These are phyloP conservation scores for Solea solea DNA, from an alignment of 2,113 vertebrate species.

Conservation along the genomic window DNA sequence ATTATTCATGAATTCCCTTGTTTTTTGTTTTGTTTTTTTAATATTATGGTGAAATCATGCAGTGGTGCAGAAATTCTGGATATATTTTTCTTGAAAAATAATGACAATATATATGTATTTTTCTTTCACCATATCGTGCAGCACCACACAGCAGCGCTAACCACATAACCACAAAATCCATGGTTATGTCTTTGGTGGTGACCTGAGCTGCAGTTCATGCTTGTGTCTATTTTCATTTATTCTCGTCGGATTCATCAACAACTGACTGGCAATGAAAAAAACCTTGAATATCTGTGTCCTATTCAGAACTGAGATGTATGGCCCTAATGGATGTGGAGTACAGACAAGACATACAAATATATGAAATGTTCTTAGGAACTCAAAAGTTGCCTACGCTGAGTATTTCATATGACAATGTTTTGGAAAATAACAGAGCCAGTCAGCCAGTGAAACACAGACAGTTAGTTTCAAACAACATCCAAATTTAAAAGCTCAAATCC, in stretches of 20 bases:
- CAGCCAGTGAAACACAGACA: neutral
- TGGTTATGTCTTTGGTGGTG: too few relatives aligned
- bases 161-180: too few relatives aligned
- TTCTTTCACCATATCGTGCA: too few relatives aligned
- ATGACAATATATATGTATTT: too few relatives aligned
- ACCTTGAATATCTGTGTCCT: neutral
- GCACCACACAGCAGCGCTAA: too few relatives aligned
- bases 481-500: conserved; percentile 6
- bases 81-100: too few relatives aligned
- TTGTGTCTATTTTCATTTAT: neutral
- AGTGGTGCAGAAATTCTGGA: too few relatives aligned
- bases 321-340: neutral
- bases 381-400: neutral
- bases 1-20: too few relatives aligned
- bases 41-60: too few relatives aligned
- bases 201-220: neutral
- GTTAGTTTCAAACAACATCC: conserved; percentile 29
- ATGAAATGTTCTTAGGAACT: too few relatives aligned
- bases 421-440: neutral
- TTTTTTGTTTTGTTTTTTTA: too few relatives aligned
- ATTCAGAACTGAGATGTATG: neutral
- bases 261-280: neutral
- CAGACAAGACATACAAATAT: neutral
- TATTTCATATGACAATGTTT: neutral
- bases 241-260: neutral